Base-by-base conservation (phyloP, 1,140 invertebrate species). In the Drosophila persimilis region DNA sequence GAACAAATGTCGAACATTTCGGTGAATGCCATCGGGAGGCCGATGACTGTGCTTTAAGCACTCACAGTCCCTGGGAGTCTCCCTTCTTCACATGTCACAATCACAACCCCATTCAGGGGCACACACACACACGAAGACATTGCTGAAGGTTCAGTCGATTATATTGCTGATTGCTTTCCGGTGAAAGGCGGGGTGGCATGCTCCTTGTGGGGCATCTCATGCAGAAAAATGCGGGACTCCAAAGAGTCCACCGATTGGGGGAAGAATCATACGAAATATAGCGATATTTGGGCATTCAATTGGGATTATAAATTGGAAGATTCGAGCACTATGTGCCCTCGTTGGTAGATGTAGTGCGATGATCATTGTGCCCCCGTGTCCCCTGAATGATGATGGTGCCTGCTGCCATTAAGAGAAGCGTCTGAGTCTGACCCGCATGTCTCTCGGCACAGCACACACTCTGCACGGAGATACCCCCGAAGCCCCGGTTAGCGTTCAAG, bases 101-200 rank as follows among this genome's bases (percentile, higher is more conserved):
- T 73, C 71, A 64, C 45, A 74, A 65, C 65, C 73, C 72, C 73
- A 39, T 39, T 39, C 35, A 39, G 7, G 48, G 43, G 13, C 24
- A 26, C 17, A 55, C 54, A 50, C 24, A 29, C 15, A 44, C 6
- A 35, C 45, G 6, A 6, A 31, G 41, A 45, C 55, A 31, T 26
- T 55, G 62, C 54, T 45, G 55, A 64, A 73, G 77, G 77, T 73
- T 86, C 73, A 86, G 73, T 81, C 81, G 81, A 85, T 85, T 85
- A 86, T 85, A 77, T 77, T 86, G 77, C 81, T 85, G 81, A 85
- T 85, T 86, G 81, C 73, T 86, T 85, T 85, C 81, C 81, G 81
- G 81, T 86, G 81, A 85, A 73, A 85, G 77, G 55, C 64, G 35
- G 35, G 11, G 24, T 0, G 24, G 55, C 55, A 24, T 50, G 50